A percentile compares a stretch with the other conserved stretches of the same genome.
These are phyloP conservation scores for Champsocephalus gunnari DNA, from an alignment of 2,797 vertebrate species.

Conservation along the genomic window DNA sequence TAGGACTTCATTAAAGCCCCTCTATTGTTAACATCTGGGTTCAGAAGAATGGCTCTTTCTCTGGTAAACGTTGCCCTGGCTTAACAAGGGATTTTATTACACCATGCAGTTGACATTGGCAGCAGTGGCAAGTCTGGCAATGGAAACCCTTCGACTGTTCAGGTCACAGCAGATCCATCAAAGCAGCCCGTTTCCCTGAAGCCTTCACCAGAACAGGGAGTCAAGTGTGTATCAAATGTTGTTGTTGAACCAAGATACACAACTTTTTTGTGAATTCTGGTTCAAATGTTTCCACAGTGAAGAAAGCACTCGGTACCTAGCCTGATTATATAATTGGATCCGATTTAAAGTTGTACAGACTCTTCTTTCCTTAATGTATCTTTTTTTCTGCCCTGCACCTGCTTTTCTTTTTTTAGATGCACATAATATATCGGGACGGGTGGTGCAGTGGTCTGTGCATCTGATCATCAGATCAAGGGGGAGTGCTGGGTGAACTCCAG, in stretches of 20 bases:
- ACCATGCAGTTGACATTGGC: constrained; percentile 85
- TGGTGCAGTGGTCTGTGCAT: no score
- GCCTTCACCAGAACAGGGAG: constrained; percentile 42
- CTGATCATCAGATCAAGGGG: no score
- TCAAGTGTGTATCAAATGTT: constrained; percentile 57
- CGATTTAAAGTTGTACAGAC: neutral
- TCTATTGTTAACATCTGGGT: constrained; percentile 90
- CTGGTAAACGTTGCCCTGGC: constrained; percentile 81
- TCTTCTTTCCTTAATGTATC: neutral
- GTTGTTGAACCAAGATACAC: constrained; percentile 41
- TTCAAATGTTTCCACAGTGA: constrained; percentile 13
- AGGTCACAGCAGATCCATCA: constrained; percentile 83
- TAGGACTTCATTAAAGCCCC: constrained; percentile 84
- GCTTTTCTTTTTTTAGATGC: neutral
- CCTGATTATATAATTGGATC: constrained; percentile 3
- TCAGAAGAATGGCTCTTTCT: constrained; percentile 84
- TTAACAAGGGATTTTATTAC: constrained; percentile 87
- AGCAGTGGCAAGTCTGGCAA: constrained; percentile 79
- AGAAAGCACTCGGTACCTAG: neutral
- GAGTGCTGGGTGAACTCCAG: no score
- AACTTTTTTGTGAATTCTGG: constrained; percentile 7
- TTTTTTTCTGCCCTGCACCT: constrained; percentile 15
- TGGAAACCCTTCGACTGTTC: constrained; percentile 77
- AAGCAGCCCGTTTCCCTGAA: constrained; percentile 72
- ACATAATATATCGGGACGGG: neutral